Base-by-base conservation (phyloP, 2,113 vertebrate species). In the Oncorhynchus tshawytscha region DNA sequence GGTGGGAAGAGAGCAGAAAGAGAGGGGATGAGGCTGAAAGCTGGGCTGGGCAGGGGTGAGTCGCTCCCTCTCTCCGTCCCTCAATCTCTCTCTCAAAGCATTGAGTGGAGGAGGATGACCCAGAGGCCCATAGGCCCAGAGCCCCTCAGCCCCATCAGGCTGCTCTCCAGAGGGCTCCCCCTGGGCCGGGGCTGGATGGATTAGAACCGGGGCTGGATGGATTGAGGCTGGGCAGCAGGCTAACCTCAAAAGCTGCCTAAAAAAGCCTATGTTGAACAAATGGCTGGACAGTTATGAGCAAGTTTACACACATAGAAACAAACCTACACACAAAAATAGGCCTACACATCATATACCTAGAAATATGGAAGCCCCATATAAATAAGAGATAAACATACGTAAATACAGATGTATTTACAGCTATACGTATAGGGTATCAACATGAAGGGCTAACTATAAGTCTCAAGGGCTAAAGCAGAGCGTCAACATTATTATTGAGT, bases 1-100 rank as follows among this genome's bases (percentile, higher is more conserved):
- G 92, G 94, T 94, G 94, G 89, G 92, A 93, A 90, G 91, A 86
- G 93, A 78, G 76, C 81, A 81, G 87, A 57, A 48, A 90, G 92
- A 91, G 77, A 85, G 76, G 13, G 75, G 74, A 31, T 29, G 78
- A 57, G 27, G 72, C 74, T 73, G 51, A 76, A 45, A 45, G 9
- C 39, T 78, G 70, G 45, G 71, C 15, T 71, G n/a, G 39, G 71
- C 79, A 86, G 79, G 82, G 74, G 78, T 77, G 13, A 39, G 22
- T 13, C 27, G 31, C 11, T 34, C 25, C 67, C 80, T 90, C 79
- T 84, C 78, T 79, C 31, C 22, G 27, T 34, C 69, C 34, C 74
- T 73, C 79, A 82, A 80, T 80, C 77, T 78, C 74, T 78, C 83
- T 81, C 85, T 82, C 25, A 16, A 83, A 79, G 65, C 66, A 68